Evolutionary conservation across 2,888 invertebrate species (phyloP).

Genomic region (Creontiades dilutus): DNA sequence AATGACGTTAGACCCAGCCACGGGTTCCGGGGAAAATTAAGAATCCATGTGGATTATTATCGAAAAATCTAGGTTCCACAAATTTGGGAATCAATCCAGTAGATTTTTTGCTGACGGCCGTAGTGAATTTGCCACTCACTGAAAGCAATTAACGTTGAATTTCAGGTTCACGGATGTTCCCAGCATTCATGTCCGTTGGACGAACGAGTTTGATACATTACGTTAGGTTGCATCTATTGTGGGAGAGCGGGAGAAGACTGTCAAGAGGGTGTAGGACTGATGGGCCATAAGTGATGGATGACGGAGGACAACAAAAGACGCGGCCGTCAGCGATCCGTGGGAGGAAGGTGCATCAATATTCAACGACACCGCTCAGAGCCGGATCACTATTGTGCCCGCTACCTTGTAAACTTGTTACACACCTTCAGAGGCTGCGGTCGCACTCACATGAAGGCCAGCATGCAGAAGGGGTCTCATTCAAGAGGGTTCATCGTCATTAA

Average conservation of each 20-base stretch:
- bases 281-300: slow-evolving; percentile 48
- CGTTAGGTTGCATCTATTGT: slow-evolving; percentile 16
- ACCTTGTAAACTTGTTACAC: slow-evolving; percentile 57
- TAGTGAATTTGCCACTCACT: no score
- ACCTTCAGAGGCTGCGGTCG: slow-evolving; percentile 9
- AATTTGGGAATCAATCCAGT: no score
- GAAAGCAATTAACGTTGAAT: no score
- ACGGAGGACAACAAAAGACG: slow-evolving; percentile 37
- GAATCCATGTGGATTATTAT: no score
- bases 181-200: not conserved
- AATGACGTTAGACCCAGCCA: no score
- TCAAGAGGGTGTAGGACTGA: slow-evolving; percentile 43
- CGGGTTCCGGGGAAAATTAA: no score
- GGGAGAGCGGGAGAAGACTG: slow-evolving; percentile 1
- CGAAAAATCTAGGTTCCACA: no score
- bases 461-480: slow-evolving; percentile 18
- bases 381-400: slow-evolving; percentile 46
- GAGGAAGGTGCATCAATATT: slow-evolving; percentile 57
- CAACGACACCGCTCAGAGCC: slow-evolving; percentile 43
- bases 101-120: no score
- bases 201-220: not conserved
- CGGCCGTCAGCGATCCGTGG: slow-evolving; percentile 39
- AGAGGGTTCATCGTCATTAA: slow-evolving; percentile 5
- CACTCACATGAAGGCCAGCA: not conserved
- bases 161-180: not conserved